Evolutionary conservation across 2,797 vertebrate species (phyloP), one percentile per base, ranked within the genome.

Genomic region (Fistularia commersonii): DNA sequence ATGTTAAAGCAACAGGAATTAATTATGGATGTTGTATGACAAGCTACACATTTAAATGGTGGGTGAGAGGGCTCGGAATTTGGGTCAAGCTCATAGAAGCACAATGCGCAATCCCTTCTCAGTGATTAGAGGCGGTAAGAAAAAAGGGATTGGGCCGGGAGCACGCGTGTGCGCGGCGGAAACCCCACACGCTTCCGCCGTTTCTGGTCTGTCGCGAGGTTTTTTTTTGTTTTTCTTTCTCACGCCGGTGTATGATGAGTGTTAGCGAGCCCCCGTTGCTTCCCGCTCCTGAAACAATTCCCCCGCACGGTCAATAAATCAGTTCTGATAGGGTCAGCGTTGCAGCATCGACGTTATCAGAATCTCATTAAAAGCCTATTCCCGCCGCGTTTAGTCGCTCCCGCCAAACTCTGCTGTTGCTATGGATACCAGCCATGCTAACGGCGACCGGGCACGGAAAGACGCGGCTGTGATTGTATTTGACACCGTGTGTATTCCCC

Each of bases 1-100:
- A 88, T 87, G 72, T 85, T 88, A 87, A 88, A 82, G 84, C 71
- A 83, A 82, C 77, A 79, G 68, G 53, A 74, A 76, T 87, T 77
- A 85, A 85, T 86, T 80, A 85, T 87, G 55, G 68, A 87, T 87
- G 79, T 69, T 78, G 72, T 69, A 73, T 81, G 76, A 84, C 76
- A 69, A 77, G 80, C 66, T 80, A 80, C 80, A 78, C 70, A 84
- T 82, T 77, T 37, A 15, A 76, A 61, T 40, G 64, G 62, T 60
- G 61, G 71, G 66, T 69, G 71, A 69, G 79, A 75, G 70, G 75
- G 65, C 60, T 51, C 41, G 6, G 57, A 80, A 87, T 82, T 80
- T 87, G 72, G 82, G 85, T 86, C 84, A 84, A 76, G 72, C 80
- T 81, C 79, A 45, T 36, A 54, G 60, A 66, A 49, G 70, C 66